Percentiles rank a stretch among this genome's conserved stretches.
Evolutionary conservation across 2,888 invertebrate genomes (phyloP).

Genomic region (Epirrhoe tristata): DNA sequence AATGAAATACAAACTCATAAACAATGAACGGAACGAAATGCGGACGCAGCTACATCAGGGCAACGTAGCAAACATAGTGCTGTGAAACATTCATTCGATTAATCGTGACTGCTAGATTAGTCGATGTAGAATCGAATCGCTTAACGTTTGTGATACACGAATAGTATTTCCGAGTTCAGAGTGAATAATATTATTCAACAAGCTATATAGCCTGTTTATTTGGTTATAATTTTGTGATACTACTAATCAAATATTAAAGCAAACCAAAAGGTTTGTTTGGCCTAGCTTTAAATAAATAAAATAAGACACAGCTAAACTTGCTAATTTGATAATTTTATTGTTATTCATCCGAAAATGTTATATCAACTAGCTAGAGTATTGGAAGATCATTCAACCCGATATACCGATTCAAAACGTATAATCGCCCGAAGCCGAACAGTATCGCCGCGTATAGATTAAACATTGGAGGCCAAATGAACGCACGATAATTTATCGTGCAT

Average conservation of each 20-base stretch:
- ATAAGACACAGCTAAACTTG: background rate
- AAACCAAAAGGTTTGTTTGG: too few relatives aligned
- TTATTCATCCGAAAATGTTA: conserved; percentile 2
- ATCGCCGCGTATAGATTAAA: conserved; percentile 81
- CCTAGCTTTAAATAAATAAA: background rate
- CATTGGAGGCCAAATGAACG: conserved; percentile 84
- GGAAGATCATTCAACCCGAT: conserved; percentile 38
- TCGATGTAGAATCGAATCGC: conserved; percentile 20
- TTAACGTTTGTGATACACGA: background rate
- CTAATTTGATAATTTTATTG: background rate
- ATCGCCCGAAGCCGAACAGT: conserved; percentile 68
- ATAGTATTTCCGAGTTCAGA: background rate
- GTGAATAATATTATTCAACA: background rate
- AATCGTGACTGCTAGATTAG: conserved; percentile 21
- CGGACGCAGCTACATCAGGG: conserved; percentile 68
- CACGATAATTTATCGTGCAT: conserved; percentile 82
- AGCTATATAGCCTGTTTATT: background rate
- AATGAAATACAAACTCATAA: conserved; percentile 59
- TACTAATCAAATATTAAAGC: too few relatives aligned
- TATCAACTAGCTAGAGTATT: conserved; percentile 1
- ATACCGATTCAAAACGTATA: conserved; percentile 60
- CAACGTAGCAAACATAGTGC: conserved; percentile 59
- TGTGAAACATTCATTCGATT: conserved; percentile 55
- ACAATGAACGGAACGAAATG: conserved; percentile 64
- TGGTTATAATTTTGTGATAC: background rate